Percentiles rank a stretch among this genome's conserved stretches.
Conservation (phyloP, 2,113 vertebrate species). For the Pluvianellus socialis region DNA sequence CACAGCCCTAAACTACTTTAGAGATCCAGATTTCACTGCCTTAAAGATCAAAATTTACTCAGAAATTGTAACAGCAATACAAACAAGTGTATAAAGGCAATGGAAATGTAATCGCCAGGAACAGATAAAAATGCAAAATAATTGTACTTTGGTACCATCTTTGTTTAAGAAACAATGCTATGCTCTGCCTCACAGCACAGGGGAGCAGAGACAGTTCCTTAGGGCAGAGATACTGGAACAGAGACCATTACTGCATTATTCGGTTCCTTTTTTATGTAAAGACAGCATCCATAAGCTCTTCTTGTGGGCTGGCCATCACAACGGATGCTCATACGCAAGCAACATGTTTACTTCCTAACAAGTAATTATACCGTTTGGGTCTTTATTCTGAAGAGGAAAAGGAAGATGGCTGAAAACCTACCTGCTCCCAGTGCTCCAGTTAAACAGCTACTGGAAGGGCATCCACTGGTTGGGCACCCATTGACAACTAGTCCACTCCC, state of each 20-base stretch:
- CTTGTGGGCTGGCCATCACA: background rate
- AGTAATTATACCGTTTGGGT: background rate
- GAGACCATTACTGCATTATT: background rate
- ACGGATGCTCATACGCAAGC: background rate
- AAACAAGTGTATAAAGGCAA: background rate
- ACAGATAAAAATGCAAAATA: background rate
- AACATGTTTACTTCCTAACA: background rate
- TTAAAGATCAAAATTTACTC: background rate
- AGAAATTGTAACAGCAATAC: background rate
- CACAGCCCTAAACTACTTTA: background rate
- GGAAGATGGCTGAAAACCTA: conserved; percentile 55
- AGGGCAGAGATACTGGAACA: background rate
- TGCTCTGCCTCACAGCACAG: background rate
- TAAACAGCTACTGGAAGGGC: conserved; percentile 75
- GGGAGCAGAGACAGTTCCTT: background rate
- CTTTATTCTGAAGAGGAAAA: background rate
- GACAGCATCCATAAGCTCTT: background rate
- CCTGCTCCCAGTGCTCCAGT: conserved; percentile 72
- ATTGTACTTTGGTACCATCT: background rate
- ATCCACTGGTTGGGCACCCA: conserved; percentile 71
- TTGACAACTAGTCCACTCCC: conserved; percentile 65
- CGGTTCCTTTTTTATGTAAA: background rate
- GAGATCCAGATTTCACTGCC: background rate
- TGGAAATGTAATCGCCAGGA: background rate
- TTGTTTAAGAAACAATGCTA: background rate